Percentiles rank a stretch among this genome's conserved stretches.
Evolutionary conservation across 2,113 vertebrate species (phyloP).

Genomic region (Gobio gobio): DNA sequence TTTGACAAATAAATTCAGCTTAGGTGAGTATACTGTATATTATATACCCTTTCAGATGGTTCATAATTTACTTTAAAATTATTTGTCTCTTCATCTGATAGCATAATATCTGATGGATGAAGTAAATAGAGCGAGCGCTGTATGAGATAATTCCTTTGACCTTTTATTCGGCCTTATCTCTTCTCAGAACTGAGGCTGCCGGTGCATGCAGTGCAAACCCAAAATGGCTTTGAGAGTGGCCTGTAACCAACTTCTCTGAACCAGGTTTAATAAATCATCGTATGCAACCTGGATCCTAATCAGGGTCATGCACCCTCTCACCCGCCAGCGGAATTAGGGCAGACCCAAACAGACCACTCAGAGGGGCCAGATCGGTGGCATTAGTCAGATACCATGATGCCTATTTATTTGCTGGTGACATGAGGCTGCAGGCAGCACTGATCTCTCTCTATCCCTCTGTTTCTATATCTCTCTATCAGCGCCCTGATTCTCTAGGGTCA

Average conservation of each 20-base stretch:
- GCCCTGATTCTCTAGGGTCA: slow-evolving; percentile 43
- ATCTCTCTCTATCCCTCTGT: slow-evolving; percentile 36
- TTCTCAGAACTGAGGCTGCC: slow-evolving; percentile 22
- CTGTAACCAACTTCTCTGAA: slow-evolving; percentile 31
- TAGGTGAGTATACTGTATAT: too few relatives aligned
- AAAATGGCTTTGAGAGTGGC: slow-evolving; percentile 10
- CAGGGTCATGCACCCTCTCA: background rate
- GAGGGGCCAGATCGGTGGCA: background rate
- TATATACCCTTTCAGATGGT: background rate
- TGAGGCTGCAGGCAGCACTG: slow-evolving; percentile 32
- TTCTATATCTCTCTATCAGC: slow-evolving; percentile 35
- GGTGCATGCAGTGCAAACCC: background rate
- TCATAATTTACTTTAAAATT: background rate
- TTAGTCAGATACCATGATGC: slow-evolving; percentile 43
- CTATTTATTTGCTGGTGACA: slow-evolving; percentile 51
- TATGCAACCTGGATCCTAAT: slow-evolving; percentile 7
- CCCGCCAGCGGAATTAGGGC: slow-evolving; percentile 28
- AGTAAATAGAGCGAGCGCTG: background rate
- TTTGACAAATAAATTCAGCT: too few relatives aligned
- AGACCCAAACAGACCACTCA: slow-evolving; percentile 34
- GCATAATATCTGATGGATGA: background rate
- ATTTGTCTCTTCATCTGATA: background rate
- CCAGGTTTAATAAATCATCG: slow-evolving; percentile 30
- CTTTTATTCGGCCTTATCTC: slow-evolving; percentile 4
- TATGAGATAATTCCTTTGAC: slow-evolving; percentile 10